phyloP scores from a whole-genome alignment of 2,113 vertebrate species.

The Artemisiospiza belli region DNA sequence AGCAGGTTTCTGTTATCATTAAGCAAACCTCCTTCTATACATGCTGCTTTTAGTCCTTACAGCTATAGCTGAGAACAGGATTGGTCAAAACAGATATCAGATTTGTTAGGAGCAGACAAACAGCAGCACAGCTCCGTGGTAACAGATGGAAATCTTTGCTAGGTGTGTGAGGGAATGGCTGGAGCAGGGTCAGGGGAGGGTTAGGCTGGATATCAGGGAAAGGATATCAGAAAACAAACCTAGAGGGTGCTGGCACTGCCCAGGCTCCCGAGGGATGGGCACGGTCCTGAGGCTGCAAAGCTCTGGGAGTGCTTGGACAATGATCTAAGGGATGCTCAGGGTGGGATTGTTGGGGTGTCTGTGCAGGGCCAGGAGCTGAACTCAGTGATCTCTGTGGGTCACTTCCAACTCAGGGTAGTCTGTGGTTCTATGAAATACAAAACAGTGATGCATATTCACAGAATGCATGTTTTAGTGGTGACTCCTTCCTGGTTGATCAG shows the following conservation, averaged over 20 bases:
- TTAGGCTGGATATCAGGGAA: fast-evolving
- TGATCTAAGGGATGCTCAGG: fast-evolving
- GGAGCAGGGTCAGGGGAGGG: not conserved
- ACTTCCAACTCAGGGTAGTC: not conserved
- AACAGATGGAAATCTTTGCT: not conserved
- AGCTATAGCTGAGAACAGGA: not conserved
- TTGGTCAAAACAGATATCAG: not conserved
- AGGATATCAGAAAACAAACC: too few relatives aligned
- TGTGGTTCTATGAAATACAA: not conserved
- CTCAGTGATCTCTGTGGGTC: fast-evolving
- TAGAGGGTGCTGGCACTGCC: not conserved
- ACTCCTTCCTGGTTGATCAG: not conserved
- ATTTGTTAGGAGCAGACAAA: not conserved
- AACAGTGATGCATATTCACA: not conserved
- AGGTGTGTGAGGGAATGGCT: fast-evolving
- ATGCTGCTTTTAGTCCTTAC: not conserved
- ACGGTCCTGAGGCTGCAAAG: fast-evolving
- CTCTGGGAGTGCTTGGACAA: fast-evolving
- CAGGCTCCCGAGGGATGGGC: not conserved
- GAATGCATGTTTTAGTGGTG: not conserved
- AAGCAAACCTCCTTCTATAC: not conserved
- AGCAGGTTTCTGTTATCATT: not conserved
- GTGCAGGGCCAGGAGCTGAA: not conserved
- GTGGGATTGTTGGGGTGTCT: too few relatives aligned
- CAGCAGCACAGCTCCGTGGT: not conserved